Percentiles rank a stretch among this genome's conserved stretches.
Conservation (phyloP, 1,140 invertebrate species). For the Drosophila pseudoananassae region DNA sequence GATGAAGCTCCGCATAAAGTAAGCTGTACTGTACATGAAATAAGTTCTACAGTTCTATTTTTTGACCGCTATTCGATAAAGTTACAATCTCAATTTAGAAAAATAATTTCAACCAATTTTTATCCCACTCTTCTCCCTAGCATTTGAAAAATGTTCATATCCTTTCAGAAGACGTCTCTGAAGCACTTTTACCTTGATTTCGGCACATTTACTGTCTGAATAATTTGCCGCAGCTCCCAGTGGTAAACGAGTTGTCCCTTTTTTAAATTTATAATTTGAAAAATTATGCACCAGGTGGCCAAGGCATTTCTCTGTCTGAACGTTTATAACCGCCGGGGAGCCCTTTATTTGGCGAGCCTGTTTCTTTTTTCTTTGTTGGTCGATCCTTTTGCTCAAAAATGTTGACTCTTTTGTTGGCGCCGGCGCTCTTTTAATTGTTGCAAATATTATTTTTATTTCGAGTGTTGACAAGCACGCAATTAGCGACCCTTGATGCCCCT, state of each 20-base stretch:
- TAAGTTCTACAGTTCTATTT: too few species aligned
- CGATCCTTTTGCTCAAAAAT: constrained; percentile 21
- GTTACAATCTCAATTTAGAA: background rate
- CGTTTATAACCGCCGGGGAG: constrained; percentile 5
- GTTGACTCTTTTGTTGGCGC: constrained; percentile 39
- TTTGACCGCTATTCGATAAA: too few species aligned
- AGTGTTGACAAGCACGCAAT: constrained; percentile 72
- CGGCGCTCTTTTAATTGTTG: constrained; percentile 68
- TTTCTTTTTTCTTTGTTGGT: constrained; percentile 10
- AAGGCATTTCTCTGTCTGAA: background rate
- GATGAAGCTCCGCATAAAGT: too few species aligned
- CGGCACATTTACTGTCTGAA: constrained; percentile 48
- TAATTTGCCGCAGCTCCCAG: constrained; percentile 39
- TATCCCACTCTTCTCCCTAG: background rate
- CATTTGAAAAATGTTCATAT: constrained; percentile 15
- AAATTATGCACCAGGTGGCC: constrained; percentile 45
- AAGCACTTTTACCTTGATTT: constrained; percentile 41
- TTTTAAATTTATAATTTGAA: constrained; percentile 52
- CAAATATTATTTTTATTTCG: constrained; percentile 74
- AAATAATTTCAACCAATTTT: too few species aligned
- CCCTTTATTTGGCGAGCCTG: constrained; percentile 31
- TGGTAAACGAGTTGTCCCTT: constrained; percentile 40
- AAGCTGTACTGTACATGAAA: too few species aligned
- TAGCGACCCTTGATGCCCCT: constrained; percentile 27
- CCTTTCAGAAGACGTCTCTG: background rate